Base-by-base conservation (phyloP, 2,888 invertebrate genomes). In the Halictus quadricinctus region DNA sequence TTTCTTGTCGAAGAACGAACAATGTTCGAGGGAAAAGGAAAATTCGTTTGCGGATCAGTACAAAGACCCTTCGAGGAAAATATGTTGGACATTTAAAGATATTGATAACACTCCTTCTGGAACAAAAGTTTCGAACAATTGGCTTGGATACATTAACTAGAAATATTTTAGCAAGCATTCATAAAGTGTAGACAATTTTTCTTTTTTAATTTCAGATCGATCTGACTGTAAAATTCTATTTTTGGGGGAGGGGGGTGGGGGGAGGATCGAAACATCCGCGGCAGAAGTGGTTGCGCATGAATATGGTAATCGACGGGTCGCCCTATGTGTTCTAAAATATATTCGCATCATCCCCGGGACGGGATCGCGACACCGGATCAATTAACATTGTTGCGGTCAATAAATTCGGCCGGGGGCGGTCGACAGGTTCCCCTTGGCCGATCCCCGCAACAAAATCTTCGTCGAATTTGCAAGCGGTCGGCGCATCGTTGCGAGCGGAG, bases 401-500 rank as follows among this genome's bases (percentile, higher is more conserved):
- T 84, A 77, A 85, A 80, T 84, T 76, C 29, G 41, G 1, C 46
- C n/a, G 18, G 36, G 21, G 43, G 48, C 54, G 25, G 41, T 8
- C 64, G 77, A 72, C 70, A 48, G 66, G 58, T 80, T 60, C 69
- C 80, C 80, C 72, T 77, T 75, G 60, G 18, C 66, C 72, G 73
- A 69, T 69, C 78, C 69, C 70, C 41, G 60, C 72, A 60, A 73
- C 73, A 79, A 66, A 80, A 87, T 80, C 77, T 88, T 85, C 79
- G 82, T 83, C 86, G 86, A 89, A 89, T 88, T 82, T 83, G 83
- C 79, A 79, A 79, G 77, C 80, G 85, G 87, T 83, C 87, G 69
- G 81, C 15, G 86, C 82, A 87, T 76, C 86, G 87, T 82, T 88
- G 88, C 84, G 46, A 76, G 70, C 85, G 80, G 75, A 72, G 85